Percentiles rank a stretch among this genome's conserved stretches.
Evolutionary conservation across 2,797 vertebrate species (phyloP).

Genomic region (Anguilla megastoma): DNA sequence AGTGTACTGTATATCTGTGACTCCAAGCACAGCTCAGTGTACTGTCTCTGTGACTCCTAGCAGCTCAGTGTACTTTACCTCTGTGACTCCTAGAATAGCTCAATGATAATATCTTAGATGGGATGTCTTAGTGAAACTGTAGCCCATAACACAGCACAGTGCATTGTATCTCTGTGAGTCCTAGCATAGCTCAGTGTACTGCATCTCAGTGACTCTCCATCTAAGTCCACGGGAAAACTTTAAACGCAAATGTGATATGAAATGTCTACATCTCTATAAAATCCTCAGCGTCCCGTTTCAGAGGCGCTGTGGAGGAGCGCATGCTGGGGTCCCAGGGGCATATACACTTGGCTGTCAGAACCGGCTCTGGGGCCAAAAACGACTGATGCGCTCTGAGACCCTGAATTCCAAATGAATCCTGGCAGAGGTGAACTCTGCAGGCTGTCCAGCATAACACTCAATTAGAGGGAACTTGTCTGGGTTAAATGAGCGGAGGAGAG

Average conservation of each 20-base stretch:
- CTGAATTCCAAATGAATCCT: constrained; percentile 5
- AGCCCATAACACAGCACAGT: neutral
- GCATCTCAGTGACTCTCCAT: neutral
- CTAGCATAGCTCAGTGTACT: neutral
- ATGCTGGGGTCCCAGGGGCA: neutral
- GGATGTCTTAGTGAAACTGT: neutral
- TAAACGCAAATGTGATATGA: neutral
- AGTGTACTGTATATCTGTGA: too few species aligned
- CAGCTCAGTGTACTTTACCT: neutral
- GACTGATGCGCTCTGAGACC: neutral
- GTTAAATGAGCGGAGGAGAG: neutral
- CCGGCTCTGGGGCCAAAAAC: neutral
- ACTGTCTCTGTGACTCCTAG: neutral
- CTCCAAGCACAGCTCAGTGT: neutral
- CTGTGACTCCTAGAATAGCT: neutral
- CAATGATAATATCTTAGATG: neutral
- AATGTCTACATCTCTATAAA: neutral
- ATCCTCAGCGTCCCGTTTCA: neutral
- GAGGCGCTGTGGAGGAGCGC: neutral
- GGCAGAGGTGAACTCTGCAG: neutral
- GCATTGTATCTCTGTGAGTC: neutral
- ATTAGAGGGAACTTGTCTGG: neutral
- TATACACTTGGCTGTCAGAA: constrained; percentile 12
- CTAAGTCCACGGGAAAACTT: neutral
- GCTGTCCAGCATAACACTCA: neutral